These are phyloP conservation scores for Tetrao urogallus DNA, from an alignment of 2,113 vertebrate genomes.

Conservation along the genomic window DNA sequence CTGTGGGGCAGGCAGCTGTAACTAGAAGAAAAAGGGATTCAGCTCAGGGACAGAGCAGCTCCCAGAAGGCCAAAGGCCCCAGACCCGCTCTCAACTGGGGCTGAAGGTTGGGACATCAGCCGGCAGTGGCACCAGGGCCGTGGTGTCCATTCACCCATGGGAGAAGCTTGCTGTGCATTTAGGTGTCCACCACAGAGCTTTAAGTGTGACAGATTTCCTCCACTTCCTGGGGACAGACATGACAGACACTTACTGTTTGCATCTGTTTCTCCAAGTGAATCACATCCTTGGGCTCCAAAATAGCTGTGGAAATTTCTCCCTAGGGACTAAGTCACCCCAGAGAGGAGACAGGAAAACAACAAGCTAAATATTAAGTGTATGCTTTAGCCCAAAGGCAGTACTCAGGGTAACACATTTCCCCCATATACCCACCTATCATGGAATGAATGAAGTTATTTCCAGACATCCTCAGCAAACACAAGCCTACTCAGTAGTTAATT, in stretches of 20 bases:
- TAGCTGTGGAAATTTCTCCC: not conserved
- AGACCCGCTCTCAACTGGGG: no score
- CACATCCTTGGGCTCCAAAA: conserved; percentile 6
- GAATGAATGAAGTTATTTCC: not conserved
- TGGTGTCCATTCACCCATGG: not conserved
- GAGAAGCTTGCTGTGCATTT: not conserved
- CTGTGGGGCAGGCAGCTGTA: not conserved
- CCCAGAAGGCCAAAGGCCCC: not conserved
- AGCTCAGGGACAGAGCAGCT: not conserved
- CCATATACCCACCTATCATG: not conserved
- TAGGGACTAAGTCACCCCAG: not conserved
- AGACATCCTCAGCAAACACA: conserved; percentile 12
- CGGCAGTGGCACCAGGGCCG: not conserved
- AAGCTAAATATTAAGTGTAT: not conserved
- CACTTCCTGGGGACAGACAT: not conserved
- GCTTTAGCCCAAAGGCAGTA: not conserved
- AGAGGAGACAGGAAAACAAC: not conserved
- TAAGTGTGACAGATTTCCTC: not conserved
- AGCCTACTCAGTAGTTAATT: not conserved
- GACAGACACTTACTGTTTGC: not conserved
- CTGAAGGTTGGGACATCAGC: not conserved
- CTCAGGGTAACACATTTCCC: not conserved
- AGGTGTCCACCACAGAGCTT: not conserved
- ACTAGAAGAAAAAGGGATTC: not conserved
- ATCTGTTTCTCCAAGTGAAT: not conserved